phyloP scores from a whole-genome alignment of 2,797 vertebrate genomes.

The Macropodus opercularis region DNA sequence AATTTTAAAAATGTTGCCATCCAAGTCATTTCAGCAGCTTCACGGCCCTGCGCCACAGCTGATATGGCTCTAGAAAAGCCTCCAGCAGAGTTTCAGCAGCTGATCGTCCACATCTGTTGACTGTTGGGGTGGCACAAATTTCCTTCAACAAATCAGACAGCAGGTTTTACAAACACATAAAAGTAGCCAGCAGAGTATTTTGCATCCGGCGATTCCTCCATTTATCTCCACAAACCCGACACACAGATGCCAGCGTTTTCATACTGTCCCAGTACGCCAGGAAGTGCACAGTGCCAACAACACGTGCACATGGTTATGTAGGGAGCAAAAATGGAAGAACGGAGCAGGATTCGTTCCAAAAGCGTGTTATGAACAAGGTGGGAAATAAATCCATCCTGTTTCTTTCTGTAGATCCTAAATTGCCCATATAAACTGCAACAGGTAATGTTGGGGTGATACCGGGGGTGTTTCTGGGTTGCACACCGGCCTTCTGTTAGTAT shows the following conservation, averaged over 20 bases:
- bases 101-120: not conserved
- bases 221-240: not conserved
- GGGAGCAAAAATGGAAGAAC: not conserved
- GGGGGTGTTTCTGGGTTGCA: too few species aligned
- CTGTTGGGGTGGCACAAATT: not conserved
- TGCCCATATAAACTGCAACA: not conserved
- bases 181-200: not conserved
- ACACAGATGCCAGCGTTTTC: not conserved
- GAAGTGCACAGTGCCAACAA: not conserved
- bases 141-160: not conserved
- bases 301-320: not conserved
- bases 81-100: slow-evolving; percentile 2
- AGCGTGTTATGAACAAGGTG: not conserved
- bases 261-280: not conserved
- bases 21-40: not conserved
- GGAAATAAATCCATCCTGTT: not conserved
- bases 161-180: not conserved
- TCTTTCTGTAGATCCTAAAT: not conserved
- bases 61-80: not conserved
- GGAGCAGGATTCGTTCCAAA: not conserved
- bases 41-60: not conserved
- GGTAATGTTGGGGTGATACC: too few species aligned
- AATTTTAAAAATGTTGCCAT: not conserved
- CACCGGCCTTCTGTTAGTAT: too few species aligned
- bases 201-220: not conserved